These are phyloP conservation scores for Lasioglossum marginatum DNA, from an alignment of 2,888 invertebrate species.

Conservation along the genomic window DNA sequence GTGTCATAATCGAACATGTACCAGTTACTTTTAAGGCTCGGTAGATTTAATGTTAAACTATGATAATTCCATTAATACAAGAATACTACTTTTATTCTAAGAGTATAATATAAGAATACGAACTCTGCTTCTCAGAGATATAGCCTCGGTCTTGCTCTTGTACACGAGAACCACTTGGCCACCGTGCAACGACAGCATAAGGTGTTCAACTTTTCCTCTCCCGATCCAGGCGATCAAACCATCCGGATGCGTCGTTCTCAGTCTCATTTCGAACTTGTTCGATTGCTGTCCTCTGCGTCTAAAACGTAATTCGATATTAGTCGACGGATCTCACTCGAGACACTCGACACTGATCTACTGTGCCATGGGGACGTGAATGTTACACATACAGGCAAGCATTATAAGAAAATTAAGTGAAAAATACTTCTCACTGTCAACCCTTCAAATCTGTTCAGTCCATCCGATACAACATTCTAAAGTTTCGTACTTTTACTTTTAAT, in stretches of 20 bases:
- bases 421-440: slow-evolving; percentile 9
- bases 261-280: slow-evolving; percentile 82
- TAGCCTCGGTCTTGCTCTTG: slow-evolving; percentile 79
- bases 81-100: neutral
- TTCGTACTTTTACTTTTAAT: neutral
- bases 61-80: too few relatives aligned
- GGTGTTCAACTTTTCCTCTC: slow-evolving; percentile 81
- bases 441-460: neutral
- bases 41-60: too few relatives aligned
- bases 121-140: slow-evolving; percentile 81
- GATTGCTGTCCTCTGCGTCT: slow-evolving; percentile 82
- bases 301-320: slow-evolving; percentile 44
- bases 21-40: too few relatives aligned
- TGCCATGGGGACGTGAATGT: slow-evolving; percentile 36
- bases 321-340: neutral
- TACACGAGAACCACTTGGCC: slow-evolving; percentile 82
- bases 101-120: neutral
- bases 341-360: slow-evolving; percentile 32
- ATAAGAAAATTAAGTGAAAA: slow-evolving; percentile 18
- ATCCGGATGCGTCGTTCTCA: slow-evolving; percentile 81
- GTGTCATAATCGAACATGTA: too few relatives aligned
- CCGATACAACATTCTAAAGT: neutral
- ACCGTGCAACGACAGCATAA: slow-evolving; percentile 79
- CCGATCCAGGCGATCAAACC: slow-evolving; percentile 83
- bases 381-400: slow-evolving; percentile 44